Base-by-base conservation (phyloP, 2,888 invertebrate species). In the Phengaris arion region DNA sequence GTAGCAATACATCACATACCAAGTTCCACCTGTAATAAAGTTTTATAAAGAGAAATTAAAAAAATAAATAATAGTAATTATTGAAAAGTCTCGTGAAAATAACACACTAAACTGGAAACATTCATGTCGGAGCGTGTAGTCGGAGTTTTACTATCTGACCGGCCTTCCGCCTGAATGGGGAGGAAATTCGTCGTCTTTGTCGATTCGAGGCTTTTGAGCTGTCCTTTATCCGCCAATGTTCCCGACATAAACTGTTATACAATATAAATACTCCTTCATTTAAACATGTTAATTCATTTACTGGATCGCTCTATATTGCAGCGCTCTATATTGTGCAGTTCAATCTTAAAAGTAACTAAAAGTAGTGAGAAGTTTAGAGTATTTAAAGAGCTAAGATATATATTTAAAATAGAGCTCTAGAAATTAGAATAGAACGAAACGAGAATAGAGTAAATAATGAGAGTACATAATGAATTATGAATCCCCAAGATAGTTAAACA, bases 101-200 rank as follows among this genome's bases (percentile, higher is more conserved):
- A 6, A 7, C 8, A 35, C 3, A 22, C 22, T 10, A 59, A 22
- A 15, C 57, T 57, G 22, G 22, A 22, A 22, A 22, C 10, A 10
- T 59, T 15, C 13, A 13, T 12, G 12, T 64, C 35, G 64, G 64
- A 6, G 12, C 64, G 64, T 64, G 64, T 64, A 64, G 35, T 6
- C 5, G 64, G 45, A 64, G 12, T 15, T 45, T 64, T 35, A 64
- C 12, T 9, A 12, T 12, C 64, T 35, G 81, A 80, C 80, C 82
- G 81, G 80, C 84, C 84, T 84, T 85, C 84, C 83, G 82, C 84
- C 83, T 85, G 86, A 87, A 88, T 85, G 84, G 85, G 81, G 84
- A 80, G 82, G 83, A 86, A 89, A 87, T 87, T 89, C 84, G 86
- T 84, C 86, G 84, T 83, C 85, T 87, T 86, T 88, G 85, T 87